Base-by-base conservation (phyloP, 2,113 vertebrate genomes). In the Myiagra hebetior region DNA sequence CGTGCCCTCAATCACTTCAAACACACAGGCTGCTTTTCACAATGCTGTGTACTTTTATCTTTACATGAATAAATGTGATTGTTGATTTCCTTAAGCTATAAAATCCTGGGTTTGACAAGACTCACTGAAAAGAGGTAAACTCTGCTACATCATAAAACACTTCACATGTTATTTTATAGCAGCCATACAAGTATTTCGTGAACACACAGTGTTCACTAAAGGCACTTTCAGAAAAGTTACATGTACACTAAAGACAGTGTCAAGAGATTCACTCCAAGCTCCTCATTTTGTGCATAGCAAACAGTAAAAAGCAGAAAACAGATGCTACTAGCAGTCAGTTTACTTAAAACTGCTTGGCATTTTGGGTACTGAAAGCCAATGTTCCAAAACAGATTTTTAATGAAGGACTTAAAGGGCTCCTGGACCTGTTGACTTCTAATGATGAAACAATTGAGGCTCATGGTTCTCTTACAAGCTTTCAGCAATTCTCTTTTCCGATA, bases 91-190 rank as follows among this genome's bases (percentile, higher is more conserved):
- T 76, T n/a, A 79, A 84, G 60, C 72, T 44, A 28, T 19, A 91
- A 69, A 91, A 69, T 68, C n/a, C 42, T 89, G 70, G 52, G 42
- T 64, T 97, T 94, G 96, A 95, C 96, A 98, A 93, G 87, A 6
- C 30, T 72, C 67, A 68, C 76, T 33, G 1, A 81, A 90, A 82
- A 91, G 80, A 95, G 59, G 75, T 95, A 93, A 94, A 93, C 63
- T 91, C 84, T 86, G 37, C 91, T 94, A 90, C 86, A 96, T 78
- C 57, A 33, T 35, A 72, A 87, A 95, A 83, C 64, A 89, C 60
- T 96, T 93, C 63, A 95, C 67, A 89, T 80, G 50, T 16, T 93
- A 94, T 98, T 96, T 97, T 96, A 94, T 97, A 98, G 97, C 95
- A 98, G 98, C 91, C 64, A 76, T 63, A 80, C 8, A 89, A 88